Base-by-base conservation (phyloP, 2,113 vertebrate genomes). In the Sciurus niger region DNA sequence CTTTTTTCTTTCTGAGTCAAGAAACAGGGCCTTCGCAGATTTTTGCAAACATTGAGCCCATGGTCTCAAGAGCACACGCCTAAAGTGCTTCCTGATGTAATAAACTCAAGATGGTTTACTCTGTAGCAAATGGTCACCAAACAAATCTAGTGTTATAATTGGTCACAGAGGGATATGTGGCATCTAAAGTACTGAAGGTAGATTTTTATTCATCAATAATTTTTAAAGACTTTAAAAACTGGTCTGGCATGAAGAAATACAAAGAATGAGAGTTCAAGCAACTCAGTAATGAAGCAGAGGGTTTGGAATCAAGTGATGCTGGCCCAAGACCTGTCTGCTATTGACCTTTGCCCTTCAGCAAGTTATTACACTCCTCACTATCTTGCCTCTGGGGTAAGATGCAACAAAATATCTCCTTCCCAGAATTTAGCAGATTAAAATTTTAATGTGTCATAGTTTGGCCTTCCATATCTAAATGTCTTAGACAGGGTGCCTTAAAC, bases 141-240 rank as follows among this genome's bases (percentile, higher is more conserved):
- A 94, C 90, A 90, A 86, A 78, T 94, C 83, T 51, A 17, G 22
- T 40, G 40, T 11, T 51, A 3, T 84, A 91, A 97, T 96, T 97
- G 96, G 89, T 83, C 97, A 92, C 96, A 72, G 58, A 97, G 96
- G 95, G 96, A 96, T 93, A 80, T 73, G 8, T 30, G 43, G 28
- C 67, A 79, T 97, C 83, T 46, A 43, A 88, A 77, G 67, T 43
- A 76, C 63, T 92, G 79, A 53, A 40, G 58, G 67, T 51, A 90
- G n/a, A 67, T 93, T 93, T 84, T 84, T 88, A 46, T 89, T 74
- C 72, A 74, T 51, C 37, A 37, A 32, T 68, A 76, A 43, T 93
- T 85, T 92, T 88, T 80, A 37, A 89, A 97, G 53, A 22, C 28
- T 77, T 96, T 94, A 89, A 83, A 95, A 92, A 87, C 74, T 93